Conservation (phyloP, 1,140 invertebrate species). For the Drosophila miranda region DNA sequence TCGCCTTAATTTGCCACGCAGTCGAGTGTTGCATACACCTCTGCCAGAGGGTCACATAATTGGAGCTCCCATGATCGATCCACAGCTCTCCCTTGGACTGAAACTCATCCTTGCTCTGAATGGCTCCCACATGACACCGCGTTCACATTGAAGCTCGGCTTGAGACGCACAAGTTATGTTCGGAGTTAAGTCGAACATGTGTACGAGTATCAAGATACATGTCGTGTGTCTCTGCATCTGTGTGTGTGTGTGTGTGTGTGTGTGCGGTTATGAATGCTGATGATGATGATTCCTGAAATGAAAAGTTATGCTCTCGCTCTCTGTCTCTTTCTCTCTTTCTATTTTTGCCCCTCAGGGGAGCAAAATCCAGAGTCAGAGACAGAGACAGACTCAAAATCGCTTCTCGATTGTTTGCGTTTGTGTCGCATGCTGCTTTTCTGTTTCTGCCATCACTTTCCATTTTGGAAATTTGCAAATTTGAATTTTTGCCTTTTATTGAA, state of each 20-base stretch:
- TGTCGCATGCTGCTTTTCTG: conserved; percentile 27
- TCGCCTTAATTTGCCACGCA: too few relatives aligned
- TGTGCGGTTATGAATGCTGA: conserved; percentile 41
- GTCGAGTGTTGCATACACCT: too few relatives aligned
- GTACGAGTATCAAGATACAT: conserved; percentile 9
- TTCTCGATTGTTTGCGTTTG: conserved; percentile 21
- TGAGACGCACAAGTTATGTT: conserved; percentile 5
- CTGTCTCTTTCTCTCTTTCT: not conserved
- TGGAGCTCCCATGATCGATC: too few relatives aligned
- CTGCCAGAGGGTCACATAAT: too few relatives aligned
- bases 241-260: not conserved
- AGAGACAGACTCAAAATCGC: not conserved
- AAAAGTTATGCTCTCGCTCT: conserved; percentile 46
- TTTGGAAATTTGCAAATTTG: conserved; percentile 73
- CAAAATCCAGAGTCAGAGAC: not conserved
- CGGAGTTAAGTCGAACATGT: conserved; percentile 24
- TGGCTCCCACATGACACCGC: too few relatives aligned
- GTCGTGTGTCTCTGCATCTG: not conserved
- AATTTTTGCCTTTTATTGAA: conserved; percentile 76
- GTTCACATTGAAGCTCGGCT: too few relatives aligned
- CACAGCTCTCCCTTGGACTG: too few relatives aligned
- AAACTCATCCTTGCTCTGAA: too few relatives aligned
- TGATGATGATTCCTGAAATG: conserved; percentile 64
- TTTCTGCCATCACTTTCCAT: conserved; percentile 68
- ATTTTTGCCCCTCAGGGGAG: too few relatives aligned